Conservation (phyloP, 2,797 vertebrate genomes). For the Gorsachius magnificus region DNA sequence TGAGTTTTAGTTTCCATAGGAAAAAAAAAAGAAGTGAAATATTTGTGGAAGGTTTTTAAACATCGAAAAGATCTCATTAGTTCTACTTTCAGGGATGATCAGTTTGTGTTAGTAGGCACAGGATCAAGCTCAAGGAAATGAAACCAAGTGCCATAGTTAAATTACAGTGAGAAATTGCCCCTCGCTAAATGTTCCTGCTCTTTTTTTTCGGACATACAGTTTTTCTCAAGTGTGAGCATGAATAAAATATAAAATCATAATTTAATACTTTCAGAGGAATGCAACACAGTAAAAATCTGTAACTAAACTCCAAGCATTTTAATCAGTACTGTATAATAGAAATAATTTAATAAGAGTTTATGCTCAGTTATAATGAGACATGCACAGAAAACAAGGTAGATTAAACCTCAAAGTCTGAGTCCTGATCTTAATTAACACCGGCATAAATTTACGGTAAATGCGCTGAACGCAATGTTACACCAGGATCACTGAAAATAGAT, state of each 20-base stretch:
- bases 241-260: background rate
- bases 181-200: background rate
- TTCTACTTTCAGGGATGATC: constrained; percentile 27
- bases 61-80: background rate
- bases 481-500: background rate
- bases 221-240: background rate
- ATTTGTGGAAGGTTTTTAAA: background rate
- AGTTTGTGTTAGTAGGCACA: constrained; percentile 3
- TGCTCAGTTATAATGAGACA: background rate
- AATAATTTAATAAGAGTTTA: background rate
- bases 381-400: background rate
- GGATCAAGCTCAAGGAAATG: background rate
- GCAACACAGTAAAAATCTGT: background rate
- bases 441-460: background rate
- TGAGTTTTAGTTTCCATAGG: background rate
- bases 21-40: background rate
- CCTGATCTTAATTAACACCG: background rate
- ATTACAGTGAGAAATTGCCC: constrained; percentile 1
- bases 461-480: background rate
- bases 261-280: background rate
- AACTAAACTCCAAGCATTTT: background rate
- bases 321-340: background rate
- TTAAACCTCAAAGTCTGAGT: background rate
- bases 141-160: background rate
- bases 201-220: background rate